Percentiles rank a stretch among this genome's conserved stretches.
phyloP scores from a whole-genome alignment of 2,888 invertebrate species.

The Mayetiola destructor region DNA sequence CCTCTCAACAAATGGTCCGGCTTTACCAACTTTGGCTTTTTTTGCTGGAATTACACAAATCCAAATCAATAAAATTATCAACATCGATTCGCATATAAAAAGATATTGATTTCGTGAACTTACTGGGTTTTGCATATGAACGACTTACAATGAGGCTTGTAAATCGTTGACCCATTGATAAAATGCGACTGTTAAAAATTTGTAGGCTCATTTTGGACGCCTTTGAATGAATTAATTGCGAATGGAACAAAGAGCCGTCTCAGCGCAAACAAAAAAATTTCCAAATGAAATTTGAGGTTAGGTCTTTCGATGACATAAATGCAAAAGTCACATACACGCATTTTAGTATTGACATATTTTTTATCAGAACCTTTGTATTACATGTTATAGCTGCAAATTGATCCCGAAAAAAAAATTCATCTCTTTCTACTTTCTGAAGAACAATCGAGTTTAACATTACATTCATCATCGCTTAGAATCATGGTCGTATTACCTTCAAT shows the following conservation, averaged over 20 bases:
- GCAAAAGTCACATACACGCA: too few species aligned
- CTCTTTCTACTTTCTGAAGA: too few species aligned
- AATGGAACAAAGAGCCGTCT: background rate
- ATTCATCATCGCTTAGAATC: too few species aligned
- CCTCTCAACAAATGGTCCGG: slow-evolving; percentile 51
- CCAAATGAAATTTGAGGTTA: background rate
- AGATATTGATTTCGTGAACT: background rate
- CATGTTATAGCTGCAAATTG: too few species aligned
- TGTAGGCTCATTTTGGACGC: background rate
- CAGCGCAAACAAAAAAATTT: background rate
- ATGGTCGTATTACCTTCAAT: slow-evolving; percentile 31
- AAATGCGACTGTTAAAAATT: background rate
- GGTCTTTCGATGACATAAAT: too few species aligned
- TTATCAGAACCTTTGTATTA: too few species aligned
- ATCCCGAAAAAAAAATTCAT: too few species aligned
- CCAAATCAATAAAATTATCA: background rate
- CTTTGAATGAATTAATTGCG: background rate
- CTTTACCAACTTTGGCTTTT: slow-evolving; percentile 35
- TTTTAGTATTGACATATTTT: too few species aligned
- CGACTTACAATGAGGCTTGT: background rate
- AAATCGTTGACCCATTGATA: background rate
- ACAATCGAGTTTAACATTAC: too few species aligned
- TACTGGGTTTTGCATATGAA: slow-evolving; percentile 15
- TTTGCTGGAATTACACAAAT: background rate
- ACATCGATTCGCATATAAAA: background rate